These are phyloP conservation scores for Loris lydekkerianus DNA, from an alignment of 2,797 vertebrate genomes.

Conservation along the genomic window DNA sequence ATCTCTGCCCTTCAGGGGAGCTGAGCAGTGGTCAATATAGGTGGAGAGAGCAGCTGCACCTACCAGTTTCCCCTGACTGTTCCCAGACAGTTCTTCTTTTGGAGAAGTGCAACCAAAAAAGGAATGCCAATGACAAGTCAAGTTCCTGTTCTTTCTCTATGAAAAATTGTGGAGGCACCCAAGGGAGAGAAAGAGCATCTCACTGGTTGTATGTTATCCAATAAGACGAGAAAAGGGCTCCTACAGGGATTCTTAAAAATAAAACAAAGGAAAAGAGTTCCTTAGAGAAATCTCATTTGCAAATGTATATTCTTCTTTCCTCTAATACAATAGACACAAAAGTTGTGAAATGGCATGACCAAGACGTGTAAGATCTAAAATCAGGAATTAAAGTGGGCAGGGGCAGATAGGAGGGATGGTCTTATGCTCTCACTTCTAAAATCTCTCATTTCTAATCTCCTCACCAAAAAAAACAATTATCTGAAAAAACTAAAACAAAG, in stretches of 20 bases:
- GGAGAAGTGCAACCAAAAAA: not conserved
- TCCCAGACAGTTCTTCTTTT: not conserved
- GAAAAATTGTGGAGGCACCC: not conserved
- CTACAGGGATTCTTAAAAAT: not conserved
- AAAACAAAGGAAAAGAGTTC: not conserved
- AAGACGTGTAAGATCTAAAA: not conserved
- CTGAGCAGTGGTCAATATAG: not conserved
- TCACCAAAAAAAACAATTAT: not conserved
- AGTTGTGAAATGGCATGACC: not conserved
- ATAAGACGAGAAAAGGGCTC: not conserved
- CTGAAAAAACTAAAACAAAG: conserved; percentile 15
- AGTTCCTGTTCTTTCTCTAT: not conserved
- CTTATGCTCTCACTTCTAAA: conserved; percentile 9
- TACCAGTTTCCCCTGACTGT: not conserved
- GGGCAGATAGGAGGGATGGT: not conserved
- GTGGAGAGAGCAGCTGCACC: conserved; percentile 31
- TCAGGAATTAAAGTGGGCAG: not conserved
- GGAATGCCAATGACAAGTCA: not conserved
- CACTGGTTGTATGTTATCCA: not conserved
- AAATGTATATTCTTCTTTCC: conserved; percentile 3
- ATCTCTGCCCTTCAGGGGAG: conserved; percentile 19
- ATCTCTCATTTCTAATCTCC: not conserved
- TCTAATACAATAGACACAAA: not conserved
- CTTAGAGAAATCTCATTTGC: conserved; percentile 23
- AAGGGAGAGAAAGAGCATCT: not conserved